phyloP scores from a whole-genome alignment of 2,797 vertebrate species.

The Gallinago stenura region DNA sequence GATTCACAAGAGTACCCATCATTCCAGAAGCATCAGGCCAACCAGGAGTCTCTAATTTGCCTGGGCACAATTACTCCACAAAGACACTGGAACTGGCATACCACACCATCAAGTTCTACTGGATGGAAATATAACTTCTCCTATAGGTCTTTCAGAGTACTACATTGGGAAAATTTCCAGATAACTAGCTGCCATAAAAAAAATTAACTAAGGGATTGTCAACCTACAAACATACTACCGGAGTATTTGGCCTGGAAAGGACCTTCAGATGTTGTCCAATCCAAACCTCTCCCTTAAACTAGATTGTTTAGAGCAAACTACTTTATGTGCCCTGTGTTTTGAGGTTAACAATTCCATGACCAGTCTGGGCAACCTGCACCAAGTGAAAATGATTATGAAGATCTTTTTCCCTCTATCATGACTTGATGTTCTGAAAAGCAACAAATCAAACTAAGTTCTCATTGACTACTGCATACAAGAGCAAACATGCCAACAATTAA shows the following conservation, averaged over 20 bases:
- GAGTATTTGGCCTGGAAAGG: neutral
- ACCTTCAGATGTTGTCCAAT: neutral
- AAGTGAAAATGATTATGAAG: neutral
- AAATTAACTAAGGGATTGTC: neutral
- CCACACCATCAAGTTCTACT: neutral
- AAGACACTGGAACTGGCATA: neutral
- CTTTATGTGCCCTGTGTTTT: neutral
- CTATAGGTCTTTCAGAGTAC: neutral
- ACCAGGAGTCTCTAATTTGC: neutral
- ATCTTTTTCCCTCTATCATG: neutral
- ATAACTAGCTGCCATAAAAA: neutral
- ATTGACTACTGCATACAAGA: neutral
- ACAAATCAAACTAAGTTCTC: neutral
- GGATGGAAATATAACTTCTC: neutral
- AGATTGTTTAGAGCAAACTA: neutral
- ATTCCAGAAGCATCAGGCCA: neutral
- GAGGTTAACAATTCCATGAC: neutral
- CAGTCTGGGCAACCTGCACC: neutral
- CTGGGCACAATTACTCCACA: neutral
- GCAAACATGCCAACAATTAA: neutral
- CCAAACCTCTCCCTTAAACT: neutral
- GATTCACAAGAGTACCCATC: neutral
- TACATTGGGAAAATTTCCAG: neutral
- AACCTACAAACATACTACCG: neutral
- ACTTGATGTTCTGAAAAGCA: constrained; percentile 1